Percentiles rank a stretch among this genome's conserved stretches.
Conservation (phyloP, 1,140 invertebrate species). For the Myzus persicae region DNA sequence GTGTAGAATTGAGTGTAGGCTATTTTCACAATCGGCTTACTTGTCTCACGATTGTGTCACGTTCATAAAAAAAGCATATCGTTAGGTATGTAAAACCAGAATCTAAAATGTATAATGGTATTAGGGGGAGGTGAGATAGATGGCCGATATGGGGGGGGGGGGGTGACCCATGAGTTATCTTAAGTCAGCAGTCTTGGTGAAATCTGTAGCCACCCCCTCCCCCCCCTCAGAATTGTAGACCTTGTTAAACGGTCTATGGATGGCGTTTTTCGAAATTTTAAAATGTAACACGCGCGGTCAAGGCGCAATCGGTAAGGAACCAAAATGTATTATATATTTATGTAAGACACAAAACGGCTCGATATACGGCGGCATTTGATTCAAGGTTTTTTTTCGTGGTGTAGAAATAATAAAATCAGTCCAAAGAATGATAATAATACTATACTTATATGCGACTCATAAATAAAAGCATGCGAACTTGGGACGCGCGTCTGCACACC, state of each 20-base stretch:
- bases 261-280: not conserved
- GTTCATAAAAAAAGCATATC: not conserved
- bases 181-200: not conserved
- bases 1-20: not conserved
- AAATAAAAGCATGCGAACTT: not conserved
- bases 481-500: not conserved
- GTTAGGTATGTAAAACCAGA: not conserved
- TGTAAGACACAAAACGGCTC: not conserved
- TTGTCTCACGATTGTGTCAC: not conserved
- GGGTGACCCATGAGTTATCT: not conserved
- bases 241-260: not conserved
- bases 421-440: not conserved
- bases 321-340: too few species aligned
- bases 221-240: not conserved
- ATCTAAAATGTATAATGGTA: not conserved
- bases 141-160: too few species aligned
- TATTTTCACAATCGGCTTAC: not conserved
- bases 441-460: not conserved
- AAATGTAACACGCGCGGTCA: not conserved
- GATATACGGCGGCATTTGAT: not conserved
- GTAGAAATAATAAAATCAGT: not conserved
- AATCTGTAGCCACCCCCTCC: not conserved
- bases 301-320: not conserved
- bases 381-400: not conserved
- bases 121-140: not conserved